These are phyloP conservation scores for Thera obeliscata DNA, from an alignment of 2,888 invertebrate genomes.

Conservation along the genomic window DNA sequence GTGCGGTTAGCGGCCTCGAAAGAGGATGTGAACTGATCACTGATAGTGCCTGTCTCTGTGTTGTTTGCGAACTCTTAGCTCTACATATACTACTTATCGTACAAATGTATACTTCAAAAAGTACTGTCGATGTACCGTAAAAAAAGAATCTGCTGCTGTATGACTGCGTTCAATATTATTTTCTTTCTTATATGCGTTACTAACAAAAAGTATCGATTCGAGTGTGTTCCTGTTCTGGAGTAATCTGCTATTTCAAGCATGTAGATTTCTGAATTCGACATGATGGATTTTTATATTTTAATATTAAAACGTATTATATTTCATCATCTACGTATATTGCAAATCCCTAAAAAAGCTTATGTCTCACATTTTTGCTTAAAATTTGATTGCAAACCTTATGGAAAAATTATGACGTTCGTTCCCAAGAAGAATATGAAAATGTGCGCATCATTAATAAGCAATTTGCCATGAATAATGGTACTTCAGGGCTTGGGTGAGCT, in stretches of 20 bases:
- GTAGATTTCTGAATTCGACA: not conserved
- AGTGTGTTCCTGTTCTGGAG: too few relatives aligned
- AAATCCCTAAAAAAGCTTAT: not conserved
- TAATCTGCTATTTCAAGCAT: not conserved
- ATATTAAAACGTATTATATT: too few relatives aligned
- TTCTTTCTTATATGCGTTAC: not conserved
- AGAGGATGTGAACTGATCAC: conserved; percentile 65
- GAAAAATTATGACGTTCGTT: conserved; percentile 11
- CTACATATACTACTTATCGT: conserved; percentile 7
- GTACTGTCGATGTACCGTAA: not conserved
- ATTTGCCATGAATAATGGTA: conserved; percentile 51
- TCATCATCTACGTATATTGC: not conserved
- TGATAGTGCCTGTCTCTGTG: conserved; percentile 41
- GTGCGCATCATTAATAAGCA: conserved; percentile 37
- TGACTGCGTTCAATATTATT: too few relatives aligned
- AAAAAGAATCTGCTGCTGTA: not conserved
- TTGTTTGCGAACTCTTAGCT: conserved; percentile 38
- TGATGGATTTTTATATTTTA: too few relatives aligned
- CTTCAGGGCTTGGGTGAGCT: conserved; percentile 42
- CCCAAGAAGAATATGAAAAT: conserved; percentile 23
- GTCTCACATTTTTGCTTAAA: not conserved
- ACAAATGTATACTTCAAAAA: too few relatives aligned
- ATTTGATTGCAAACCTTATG: not conserved
- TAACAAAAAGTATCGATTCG: not conserved
- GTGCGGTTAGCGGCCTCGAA: conserved; percentile 58